Evolutionary conservation across 2,888 invertebrate species (phyloP).

Genomic region (Tenthredo distinguenda): DNA sequence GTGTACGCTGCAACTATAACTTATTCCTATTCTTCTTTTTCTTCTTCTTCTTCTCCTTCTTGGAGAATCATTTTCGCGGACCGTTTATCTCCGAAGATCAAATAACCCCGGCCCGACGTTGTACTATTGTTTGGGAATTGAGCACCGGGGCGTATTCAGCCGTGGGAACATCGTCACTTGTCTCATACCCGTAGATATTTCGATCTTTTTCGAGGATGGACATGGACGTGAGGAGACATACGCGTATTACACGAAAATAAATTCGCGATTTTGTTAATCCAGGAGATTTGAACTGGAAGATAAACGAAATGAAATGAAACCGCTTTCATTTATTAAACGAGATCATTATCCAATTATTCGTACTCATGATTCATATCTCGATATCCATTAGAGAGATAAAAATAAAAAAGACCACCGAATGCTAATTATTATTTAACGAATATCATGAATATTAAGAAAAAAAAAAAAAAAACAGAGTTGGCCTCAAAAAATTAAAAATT

Average conservation of each 20-base stretch:
- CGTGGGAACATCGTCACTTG: conserved; percentile 26
- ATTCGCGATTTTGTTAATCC: not conserved
- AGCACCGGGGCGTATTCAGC: not conserved
- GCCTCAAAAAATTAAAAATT: too few species aligned
- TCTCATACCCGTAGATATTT: conserved; percentile 5
- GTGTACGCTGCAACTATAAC: not conserved
- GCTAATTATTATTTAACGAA: not conserved
- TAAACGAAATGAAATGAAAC: not conserved
- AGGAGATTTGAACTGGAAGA: not conserved
- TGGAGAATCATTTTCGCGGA: conserved; percentile 1
- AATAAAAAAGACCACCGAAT: not conserved
- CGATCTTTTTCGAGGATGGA: not conserved
- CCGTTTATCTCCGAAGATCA: conserved; percentile 34
- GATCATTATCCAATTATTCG: not conserved
- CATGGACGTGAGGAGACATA: not conserved
- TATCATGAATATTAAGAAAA: not conserved
- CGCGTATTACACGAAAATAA: not conserved
- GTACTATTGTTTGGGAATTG: conserved; percentile 20
- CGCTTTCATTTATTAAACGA: not conserved
- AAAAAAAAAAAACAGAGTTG: not conserved
- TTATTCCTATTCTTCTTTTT: not conserved
- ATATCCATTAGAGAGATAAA: not conserved
- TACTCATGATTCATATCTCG: not conserved
- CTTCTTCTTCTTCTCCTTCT: not conserved
- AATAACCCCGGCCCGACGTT: conserved; percentile 4